phyloP scores from a whole-genome alignment of 1,140 invertebrate species.

The Drosophila kikkawai region DNA sequence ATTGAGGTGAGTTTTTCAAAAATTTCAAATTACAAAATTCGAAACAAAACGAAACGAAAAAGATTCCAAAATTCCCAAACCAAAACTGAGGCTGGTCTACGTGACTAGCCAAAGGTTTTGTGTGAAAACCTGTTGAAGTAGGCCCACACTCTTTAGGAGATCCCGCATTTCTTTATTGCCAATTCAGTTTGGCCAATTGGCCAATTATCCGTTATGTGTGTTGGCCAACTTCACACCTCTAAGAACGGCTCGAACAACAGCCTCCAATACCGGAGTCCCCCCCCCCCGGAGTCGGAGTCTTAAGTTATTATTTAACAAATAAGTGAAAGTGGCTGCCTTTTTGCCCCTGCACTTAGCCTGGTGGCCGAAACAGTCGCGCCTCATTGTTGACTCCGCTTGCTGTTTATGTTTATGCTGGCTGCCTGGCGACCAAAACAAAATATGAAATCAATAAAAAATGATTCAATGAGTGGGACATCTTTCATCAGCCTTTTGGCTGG shows the following conservation, averaged over 20 bases:
- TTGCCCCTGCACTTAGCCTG: conserved; percentile 73
- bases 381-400: conserved; percentile 69
- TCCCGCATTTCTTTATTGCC: conserved; percentile 35
- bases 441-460: conserved; percentile 82
- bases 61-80: conserved; percentile 3
- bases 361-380: conserved; percentile 56
- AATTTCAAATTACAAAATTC: background rate
- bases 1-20: conserved; percentile 93
- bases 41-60: conserved; percentile 4
- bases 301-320: conserved; percentile 83
- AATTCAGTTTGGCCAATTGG: conserved; percentile 24
- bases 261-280: background rate
- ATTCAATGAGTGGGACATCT: conserved; percentile 75
- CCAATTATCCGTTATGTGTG: conserved; percentile 22
- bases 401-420: conserved; percentile 69
- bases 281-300: conserved; percentile 3
- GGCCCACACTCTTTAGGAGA: conserved; percentile 12
- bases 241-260: conserved; percentile 49
- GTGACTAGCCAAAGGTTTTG: conserved; percentile 68
- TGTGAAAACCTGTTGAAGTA: conserved; percentile 32
- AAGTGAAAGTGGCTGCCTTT: conserved; percentile 74
- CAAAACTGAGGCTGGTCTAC: conserved; percentile 58
- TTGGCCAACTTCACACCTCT: conserved; percentile 42
- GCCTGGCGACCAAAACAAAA: conserved; percentile 55
- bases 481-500: conserved; percentile 67